Evolutionary conservation across 1,140 invertebrate species (phyloP).

Genomic region (Rhagoletis pomonella): DNA sequence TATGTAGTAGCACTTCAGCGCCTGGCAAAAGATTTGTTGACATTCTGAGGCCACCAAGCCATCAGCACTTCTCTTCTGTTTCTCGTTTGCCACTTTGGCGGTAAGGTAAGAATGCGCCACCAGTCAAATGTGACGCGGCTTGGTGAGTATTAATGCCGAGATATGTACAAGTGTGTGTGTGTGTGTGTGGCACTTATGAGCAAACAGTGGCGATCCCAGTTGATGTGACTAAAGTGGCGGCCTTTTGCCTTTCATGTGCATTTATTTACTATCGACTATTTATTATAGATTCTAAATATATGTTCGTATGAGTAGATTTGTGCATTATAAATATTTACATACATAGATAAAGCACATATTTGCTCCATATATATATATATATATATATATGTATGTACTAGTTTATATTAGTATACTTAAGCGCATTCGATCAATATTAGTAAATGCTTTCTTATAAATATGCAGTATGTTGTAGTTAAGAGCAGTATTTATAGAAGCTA

Average conservation of each 20-base stretch:
- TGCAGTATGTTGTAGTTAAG: too few relatives aligned
- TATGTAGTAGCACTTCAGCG: slow-evolving; percentile 16
- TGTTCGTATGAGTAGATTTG: too few relatives aligned
- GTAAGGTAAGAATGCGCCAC: slow-evolving; percentile 39
- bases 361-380: not conserved
- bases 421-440: not conserved
- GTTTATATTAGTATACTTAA: not conserved
- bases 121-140: not conserved
- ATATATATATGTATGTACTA: too few relatives aligned
- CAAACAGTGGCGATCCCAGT: slow-evolving; percentile 33
- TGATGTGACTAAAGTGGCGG: slow-evolving; percentile 34
- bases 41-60: slow-evolving; percentile 15
- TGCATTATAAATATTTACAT: not conserved
- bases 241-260: slow-evolving; percentile 31
- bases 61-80: slow-evolving; percentile 35
- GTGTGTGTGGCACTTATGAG: slow-evolving; percentile 6
- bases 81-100: slow-evolving; percentile 25
- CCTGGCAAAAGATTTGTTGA: slow-evolving; percentile 32
- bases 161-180: too few relatives aligned
- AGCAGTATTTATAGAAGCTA: too few relatives aligned
- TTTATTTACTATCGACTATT: slow-evolving; percentile 19
- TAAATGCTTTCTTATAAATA: too few relatives aligned
- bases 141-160: not conserved
- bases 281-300: slow-evolving; percentile 40
- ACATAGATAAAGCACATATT: not conserved